phyloP scores from a whole-genome alignment of 1,140 invertebrate species.

The Dendroctonus valens region DNA sequence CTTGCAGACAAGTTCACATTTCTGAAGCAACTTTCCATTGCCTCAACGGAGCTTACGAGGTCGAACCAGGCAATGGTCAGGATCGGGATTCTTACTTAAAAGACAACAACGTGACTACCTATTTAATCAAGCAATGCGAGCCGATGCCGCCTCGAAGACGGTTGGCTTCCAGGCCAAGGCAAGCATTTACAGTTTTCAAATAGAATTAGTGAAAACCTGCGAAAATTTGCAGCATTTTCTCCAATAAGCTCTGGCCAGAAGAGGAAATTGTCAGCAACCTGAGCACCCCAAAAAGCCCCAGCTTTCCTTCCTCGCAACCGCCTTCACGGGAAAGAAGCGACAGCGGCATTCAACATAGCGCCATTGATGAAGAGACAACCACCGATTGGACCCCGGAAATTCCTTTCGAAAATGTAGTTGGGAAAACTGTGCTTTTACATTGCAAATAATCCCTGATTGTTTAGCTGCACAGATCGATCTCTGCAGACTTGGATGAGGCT shows the following conservation, averaged over 20 bases:
- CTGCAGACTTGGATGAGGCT: slow-evolving; percentile 44
- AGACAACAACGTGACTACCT: slow-evolving; percentile 87
- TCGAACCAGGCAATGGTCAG: slow-evolving; percentile 87
- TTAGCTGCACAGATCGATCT: slow-evolving; percentile 42
- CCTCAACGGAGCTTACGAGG: slow-evolving; percentile 84
- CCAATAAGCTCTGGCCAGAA: slow-evolving; percentile 56
- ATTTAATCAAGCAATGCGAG: slow-evolving; percentile 84
- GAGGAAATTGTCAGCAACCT: slow-evolving; percentile 41
- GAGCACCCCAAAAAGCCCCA: slow-evolving; percentile 49
- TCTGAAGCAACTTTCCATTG: slow-evolving; percentile 82
- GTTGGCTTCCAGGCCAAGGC: slow-evolving; percentile 56
- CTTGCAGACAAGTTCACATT: slow-evolving; percentile 83
- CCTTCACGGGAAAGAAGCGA: slow-evolving; percentile 46
- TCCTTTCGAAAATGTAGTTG: slow-evolving; percentile 80
- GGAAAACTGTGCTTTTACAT: background rate
- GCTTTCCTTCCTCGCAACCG: slow-evolving; percentile 43
- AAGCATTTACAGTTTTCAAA: background rate
- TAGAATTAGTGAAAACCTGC: background rate
- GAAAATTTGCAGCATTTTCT: slow-evolving; percentile 48
- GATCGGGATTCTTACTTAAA: slow-evolving; percentile 82
- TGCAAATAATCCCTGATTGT: background rate
- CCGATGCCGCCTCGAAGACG: slow-evolving; percentile 63
- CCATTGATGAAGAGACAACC: slow-evolving; percentile 72
- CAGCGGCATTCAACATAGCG: slow-evolving; percentile 49
- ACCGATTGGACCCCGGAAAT: slow-evolving; percentile 88